These are phyloP conservation scores for Alcedo quadribrachys DNA, from an alignment of 2,797 vertebrate species.

Conservation along the genomic window DNA sequence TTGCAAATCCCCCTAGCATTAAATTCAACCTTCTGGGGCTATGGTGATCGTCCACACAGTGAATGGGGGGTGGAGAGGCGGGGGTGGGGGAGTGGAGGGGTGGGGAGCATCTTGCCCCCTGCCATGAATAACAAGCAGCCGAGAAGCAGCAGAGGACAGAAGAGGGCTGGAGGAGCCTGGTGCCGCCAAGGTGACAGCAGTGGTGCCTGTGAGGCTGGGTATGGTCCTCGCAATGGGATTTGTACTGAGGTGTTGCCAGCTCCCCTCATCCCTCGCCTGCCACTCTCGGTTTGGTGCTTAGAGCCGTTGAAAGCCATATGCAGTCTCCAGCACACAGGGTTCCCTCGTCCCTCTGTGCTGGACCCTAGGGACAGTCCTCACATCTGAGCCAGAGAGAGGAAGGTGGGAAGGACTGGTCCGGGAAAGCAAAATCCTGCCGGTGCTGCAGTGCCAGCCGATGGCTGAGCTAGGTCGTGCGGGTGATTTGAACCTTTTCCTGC, in stretches of 20 bases:
- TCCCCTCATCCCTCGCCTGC: neutral
- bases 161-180: neutral
- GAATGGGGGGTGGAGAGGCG: constrained; percentile 10
- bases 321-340: neutral
- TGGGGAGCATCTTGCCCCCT: constrained; percentile 36
- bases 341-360: neutral
- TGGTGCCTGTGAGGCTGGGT: neutral
- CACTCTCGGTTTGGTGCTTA: neutral
- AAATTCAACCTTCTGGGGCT: constrained; percentile 71
- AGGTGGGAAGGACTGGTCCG: neutral
- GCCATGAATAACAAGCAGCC: constrained; percentile 69
- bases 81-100: neutral
- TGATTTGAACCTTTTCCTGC: neutral
- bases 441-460: neutral
- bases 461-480: neutral
- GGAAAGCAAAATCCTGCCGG: neutral
- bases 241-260: neutral
- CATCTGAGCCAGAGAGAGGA: neutral
- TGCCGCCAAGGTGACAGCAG: constrained; percentile 32
- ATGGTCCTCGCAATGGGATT: neutral
- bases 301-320: neutral
- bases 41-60: neutral
- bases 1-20: constrained; percentile 67
- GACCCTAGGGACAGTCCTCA: neutral
- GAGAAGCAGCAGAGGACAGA: constrained; percentile 33